Conservation (phyloP, 2,797 vertebrate species). For the Phalanger gymnotis region DNA sequence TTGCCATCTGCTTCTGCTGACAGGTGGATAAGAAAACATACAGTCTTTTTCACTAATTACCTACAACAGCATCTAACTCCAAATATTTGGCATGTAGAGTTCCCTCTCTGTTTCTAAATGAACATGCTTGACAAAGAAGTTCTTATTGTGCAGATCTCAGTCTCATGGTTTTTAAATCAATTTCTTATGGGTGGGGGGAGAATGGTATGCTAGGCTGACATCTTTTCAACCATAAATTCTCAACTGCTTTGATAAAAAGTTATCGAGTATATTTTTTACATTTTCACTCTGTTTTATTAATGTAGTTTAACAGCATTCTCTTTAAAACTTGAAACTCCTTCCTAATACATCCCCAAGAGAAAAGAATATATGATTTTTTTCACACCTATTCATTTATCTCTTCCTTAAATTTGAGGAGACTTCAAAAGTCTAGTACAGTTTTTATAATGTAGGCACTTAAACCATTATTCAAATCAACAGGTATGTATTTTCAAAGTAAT, state of each 20-base stretch:
- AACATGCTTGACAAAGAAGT: slow-evolving; percentile 79
- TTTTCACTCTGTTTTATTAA: slow-evolving; percentile 55
- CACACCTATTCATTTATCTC: slow-evolving; percentile 1
- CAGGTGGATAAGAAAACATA: slow-evolving; percentile 80
- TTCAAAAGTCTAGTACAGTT: slow-evolving; percentile 44
- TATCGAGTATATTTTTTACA: slow-evolving; percentile 62
- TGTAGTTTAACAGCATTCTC: slow-evolving; percentile 60
- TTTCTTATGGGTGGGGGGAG: slow-evolving; percentile 72
- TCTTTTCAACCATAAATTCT: slow-evolving; percentile 72
- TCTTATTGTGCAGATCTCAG: slow-evolving; percentile 81
- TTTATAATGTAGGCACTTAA: slow-evolving; percentile 56
- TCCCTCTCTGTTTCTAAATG: slow-evolving; percentile 78
- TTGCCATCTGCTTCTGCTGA: slow-evolving; percentile 79
- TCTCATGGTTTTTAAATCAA: slow-evolving; percentile 76
- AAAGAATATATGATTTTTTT: slow-evolving; percentile 31
- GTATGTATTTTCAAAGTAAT: slow-evolving; percentile 56
- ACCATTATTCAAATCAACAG: slow-evolving; percentile 62
- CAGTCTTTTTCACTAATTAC: slow-evolving; percentile 79
- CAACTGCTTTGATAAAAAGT: slow-evolving; percentile 68
- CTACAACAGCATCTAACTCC: slow-evolving; percentile 80
- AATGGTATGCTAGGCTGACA: slow-evolving; percentile 60
- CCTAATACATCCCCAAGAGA: slow-evolving; percentile 54
- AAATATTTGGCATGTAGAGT: slow-evolving; percentile 79
- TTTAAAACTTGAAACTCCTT: slow-evolving; percentile 63
- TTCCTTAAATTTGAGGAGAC: slow-evolving; percentile 50